Evolutionary conservation across 2,113 vertebrate species (phyloP).

Genomic region (Corythoichthys intestinalis): DNA sequence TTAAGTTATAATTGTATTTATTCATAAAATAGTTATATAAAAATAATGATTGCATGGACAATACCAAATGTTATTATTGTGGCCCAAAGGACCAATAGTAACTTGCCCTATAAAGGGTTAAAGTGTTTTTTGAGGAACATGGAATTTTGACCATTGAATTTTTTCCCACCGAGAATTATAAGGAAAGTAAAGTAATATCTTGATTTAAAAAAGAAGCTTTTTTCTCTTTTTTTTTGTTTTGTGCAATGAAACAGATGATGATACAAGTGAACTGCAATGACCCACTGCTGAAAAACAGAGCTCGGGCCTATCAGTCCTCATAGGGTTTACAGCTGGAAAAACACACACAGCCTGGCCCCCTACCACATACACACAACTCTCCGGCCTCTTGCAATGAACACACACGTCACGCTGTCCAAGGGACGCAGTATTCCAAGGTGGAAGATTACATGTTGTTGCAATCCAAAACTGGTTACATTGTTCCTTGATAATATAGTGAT

Average conservation of each 20-base stretch:
- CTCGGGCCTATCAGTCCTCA: constrained; percentile 18
- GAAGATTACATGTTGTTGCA: constrained; percentile 54
- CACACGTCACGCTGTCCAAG: constrained; percentile 34
- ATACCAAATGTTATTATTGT: no score
- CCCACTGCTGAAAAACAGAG: constrained; percentile 18
- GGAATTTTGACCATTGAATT: no score
- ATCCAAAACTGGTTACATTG: constrained; percentile 45
- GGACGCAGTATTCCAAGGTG: constrained; percentile 29
- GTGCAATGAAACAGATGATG: constrained; percentile 28
- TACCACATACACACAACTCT: constrained; percentile 13
- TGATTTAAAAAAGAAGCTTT: not conserved
- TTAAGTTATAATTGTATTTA: no score
- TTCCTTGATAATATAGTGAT: constrained; percentile 29
- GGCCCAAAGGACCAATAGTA: no score
- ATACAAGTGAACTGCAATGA: constrained; percentile 42
- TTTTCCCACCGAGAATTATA: no score
- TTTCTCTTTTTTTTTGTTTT: constrained; percentile 27
- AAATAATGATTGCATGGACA: no score
- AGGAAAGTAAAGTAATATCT: not conserved
- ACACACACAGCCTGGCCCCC: constrained; percentile 21
- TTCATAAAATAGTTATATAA: no score
- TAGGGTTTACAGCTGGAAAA: constrained; percentile 46
- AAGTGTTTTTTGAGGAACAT: no score
- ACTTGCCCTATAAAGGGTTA: no score
- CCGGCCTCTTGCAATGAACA: constrained; percentile 35